Conservation (phyloP, 2,113 vertebrate species). For the Brachionichthys hirsutus region DNA sequence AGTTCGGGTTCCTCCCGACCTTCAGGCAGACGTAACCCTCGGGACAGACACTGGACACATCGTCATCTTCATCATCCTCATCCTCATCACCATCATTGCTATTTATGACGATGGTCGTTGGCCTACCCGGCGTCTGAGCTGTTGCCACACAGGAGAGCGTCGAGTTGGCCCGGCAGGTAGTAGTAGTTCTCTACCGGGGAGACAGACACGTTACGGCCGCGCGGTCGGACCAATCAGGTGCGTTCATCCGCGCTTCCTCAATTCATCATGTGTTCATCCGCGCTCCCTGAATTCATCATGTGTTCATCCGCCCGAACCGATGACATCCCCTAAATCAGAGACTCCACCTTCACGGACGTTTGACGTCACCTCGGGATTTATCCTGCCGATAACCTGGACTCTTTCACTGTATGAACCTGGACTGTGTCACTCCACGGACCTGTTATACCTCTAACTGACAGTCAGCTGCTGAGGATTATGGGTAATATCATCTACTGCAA, state of each 20-base stretch:
- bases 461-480: neutral
- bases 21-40: conserved; percentile 88
- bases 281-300: no score
- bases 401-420: no score
- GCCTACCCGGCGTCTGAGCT: conserved; percentile 88
- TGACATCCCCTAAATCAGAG: no score
- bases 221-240: no score
- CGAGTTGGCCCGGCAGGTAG: conserved; percentile 76
- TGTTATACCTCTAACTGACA: neutral
- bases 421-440: no score
- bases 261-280: no score
- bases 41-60: conserved; percentile 83
- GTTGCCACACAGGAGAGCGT: conserved; percentile 93
- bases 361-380: no score
- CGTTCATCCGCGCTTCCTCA: no score
- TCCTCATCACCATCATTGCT: neutral
- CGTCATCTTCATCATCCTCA: conserved; percentile 4
- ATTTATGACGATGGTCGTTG: neutral
- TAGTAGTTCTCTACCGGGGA: conserved; percentile 83
- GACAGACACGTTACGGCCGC: neutral
- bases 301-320: no score
- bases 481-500: neutral
- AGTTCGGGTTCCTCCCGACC: conserved; percentile 90
- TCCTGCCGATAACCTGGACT: no score
- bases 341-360: no score